These are phyloP conservation scores for Periparus ater DNA, from an alignment of 2,797 vertebrate genomes.

Conservation along the genomic window DNA sequence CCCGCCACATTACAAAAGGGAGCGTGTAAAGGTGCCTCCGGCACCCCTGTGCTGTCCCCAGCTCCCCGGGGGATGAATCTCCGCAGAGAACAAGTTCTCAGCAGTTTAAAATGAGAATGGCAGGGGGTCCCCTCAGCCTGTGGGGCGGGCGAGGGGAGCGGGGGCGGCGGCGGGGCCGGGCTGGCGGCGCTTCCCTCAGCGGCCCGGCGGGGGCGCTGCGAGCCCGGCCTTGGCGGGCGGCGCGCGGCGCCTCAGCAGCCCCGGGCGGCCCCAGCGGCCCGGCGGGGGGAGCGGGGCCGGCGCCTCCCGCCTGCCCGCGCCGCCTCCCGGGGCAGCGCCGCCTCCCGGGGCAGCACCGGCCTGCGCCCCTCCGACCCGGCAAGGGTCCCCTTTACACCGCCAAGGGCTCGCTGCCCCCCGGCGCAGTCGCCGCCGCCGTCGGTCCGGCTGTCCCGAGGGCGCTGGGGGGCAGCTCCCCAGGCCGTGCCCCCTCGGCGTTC, in stretches of 20 bases:
- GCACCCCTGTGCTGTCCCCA: neutral
- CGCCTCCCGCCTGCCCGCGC: neutral
- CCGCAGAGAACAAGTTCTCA: neutral
- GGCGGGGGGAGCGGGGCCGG: neutral
- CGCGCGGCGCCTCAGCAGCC: neutral
- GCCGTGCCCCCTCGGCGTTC: neutral
- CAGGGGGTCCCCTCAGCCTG: accelerated
- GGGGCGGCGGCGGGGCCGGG: neutral
- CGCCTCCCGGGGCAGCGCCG: neutral
- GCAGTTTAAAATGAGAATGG: accelerated
- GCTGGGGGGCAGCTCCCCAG: neutral
- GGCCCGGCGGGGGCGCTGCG: constrained; percentile 61
- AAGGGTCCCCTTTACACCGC: neutral
- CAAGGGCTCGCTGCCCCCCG: neutral
- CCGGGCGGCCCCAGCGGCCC: neutral
- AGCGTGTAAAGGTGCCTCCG: accelerated
- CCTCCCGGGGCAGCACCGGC: neutral
- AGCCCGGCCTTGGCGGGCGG: neutral
- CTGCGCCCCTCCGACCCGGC: too few species aligned
- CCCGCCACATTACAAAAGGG: too few species aligned
- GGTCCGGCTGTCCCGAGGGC: neutral
- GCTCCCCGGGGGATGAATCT: neutral
- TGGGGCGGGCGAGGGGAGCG: too few species aligned
- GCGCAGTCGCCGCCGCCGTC: neutral
- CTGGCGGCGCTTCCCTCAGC: neutral